Percentiles rank a stretch among this genome's conserved stretches.
Conservation (phyloP, 23 tunicate genomes). For the Aplidium turbinatum region DNA sequence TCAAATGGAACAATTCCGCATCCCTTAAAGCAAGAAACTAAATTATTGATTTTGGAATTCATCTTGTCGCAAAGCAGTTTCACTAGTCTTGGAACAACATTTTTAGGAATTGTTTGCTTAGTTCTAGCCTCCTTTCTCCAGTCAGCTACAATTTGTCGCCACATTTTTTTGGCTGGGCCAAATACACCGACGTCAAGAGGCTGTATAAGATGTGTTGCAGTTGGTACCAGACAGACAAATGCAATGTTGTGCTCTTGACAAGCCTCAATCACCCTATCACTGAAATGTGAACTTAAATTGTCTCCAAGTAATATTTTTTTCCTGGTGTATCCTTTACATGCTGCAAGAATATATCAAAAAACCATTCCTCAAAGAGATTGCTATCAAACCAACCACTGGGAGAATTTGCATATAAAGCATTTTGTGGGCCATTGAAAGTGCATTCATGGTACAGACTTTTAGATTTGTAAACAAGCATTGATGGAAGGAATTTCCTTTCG, state of each 20-base stretch:
- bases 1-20: too few relatives aligned
- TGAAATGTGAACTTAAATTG: conserved; percentile 17
- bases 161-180: too few relatives aligned
- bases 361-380: background rate
- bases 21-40: too few relatives aligned
- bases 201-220: too few relatives aligned
- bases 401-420: background rate
- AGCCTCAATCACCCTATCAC: conserved; percentile 1
- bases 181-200: too few relatives aligned
- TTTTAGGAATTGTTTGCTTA: too few relatives aligned
- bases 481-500: background rate
- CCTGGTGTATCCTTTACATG: conserved; percentile 1
- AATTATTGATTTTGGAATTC: too few relatives aligned
- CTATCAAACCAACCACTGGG: background rate
- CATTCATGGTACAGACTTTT: conserved; percentile 4
- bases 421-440: background rate
- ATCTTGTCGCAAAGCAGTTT: too few relatives aligned
- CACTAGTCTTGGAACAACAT: too few relatives aligned
- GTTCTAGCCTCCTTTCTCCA: too few relatives aligned
- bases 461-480: background rate
- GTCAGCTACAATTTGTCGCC: too few relatives aligned
- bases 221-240: too few relatives aligned
- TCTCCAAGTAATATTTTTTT: conserved; percentile 10
- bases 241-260: background rate
- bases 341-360: background rate